These are phyloP conservation scores for Decapterus maruadsi DNA, from an alignment of 2,797 vertebrate species.

Conservation along the genomic window DNA sequence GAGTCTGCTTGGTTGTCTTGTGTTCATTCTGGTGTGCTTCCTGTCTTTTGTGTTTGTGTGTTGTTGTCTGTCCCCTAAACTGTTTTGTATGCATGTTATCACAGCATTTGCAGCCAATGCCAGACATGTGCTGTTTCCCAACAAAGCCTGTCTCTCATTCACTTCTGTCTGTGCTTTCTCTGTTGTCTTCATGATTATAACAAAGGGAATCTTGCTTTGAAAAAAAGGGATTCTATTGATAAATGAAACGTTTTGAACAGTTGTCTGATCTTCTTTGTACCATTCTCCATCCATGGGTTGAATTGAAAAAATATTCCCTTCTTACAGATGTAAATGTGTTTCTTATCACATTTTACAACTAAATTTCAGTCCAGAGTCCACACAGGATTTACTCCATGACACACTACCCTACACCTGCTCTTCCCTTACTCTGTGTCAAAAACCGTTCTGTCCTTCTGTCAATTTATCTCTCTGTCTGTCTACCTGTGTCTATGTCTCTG, in stretches of 20 bases:
- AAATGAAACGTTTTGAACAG: not conserved
- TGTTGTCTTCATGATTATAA: conserved; percentile 33
- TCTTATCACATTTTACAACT: conserved; percentile 10
- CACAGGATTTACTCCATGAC: conserved; percentile 32
- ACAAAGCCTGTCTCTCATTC: conserved; percentile 30
- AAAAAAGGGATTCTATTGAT: conserved; percentile 8
- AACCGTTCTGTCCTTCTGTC: conserved; percentile 80
- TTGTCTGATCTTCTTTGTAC: not conserved
- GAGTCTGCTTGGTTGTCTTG: conserved; percentile 42
- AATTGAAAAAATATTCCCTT: not conserved
- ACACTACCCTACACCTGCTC: conserved; percentile 44
- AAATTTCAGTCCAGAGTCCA: conserved; percentile 32
- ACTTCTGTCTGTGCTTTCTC: conserved; percentile 24
- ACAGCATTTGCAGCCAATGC: conserved; percentile 44
- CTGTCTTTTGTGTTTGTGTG: conserved; percentile 57
- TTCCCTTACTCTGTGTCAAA: conserved; percentile 76
- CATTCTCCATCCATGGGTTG: conserved; percentile 1
- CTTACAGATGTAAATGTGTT: conserved; percentile 16
- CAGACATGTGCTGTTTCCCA: conserved; percentile 43
- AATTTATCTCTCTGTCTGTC: conserved; percentile 87
- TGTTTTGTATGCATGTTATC: conserved; percentile 60
- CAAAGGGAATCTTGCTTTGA: conserved; percentile 5
- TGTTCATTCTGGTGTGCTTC: conserved; percentile 40
- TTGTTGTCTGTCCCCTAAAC: conserved; percentile 30
- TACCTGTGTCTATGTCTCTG: conserved; percentile 78